These are phyloP conservation scores for Griposia aprilina DNA, from an alignment of 2,888 invertebrate species.

Conservation along the genomic window DNA sequence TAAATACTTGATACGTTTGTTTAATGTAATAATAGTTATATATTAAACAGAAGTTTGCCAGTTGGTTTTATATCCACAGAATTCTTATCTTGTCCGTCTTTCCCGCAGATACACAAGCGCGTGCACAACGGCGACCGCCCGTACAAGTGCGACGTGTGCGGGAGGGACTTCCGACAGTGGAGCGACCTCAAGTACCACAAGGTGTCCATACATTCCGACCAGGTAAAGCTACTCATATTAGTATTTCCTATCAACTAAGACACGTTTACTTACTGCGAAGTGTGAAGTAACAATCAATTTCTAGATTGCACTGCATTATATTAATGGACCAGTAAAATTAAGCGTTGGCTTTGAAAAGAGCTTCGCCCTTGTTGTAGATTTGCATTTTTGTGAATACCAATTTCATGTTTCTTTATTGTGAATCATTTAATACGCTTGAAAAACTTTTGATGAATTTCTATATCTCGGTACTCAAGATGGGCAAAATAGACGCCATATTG, in stretches of 20 bases:
- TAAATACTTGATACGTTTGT: neutral
- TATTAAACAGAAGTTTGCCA: neutral
- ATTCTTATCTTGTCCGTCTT: neutral
- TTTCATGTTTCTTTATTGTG: neutral
- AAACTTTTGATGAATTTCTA: neutral
- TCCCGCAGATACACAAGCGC: slow-evolving; percentile 92
- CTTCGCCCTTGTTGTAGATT: neutral
- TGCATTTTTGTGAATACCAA: neutral
- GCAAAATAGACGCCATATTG: neutral
- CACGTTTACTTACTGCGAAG: neutral
- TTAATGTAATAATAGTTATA: neutral
- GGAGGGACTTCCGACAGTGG: slow-evolving; percentile 95
- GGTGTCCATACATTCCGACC: slow-evolving; percentile 94
- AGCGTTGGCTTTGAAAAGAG: neutral
- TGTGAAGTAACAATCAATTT: neutral
- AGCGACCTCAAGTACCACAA: slow-evolving; percentile 97
- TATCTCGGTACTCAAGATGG: neutral
- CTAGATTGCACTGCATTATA: neutral
- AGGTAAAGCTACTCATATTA: slow-evolving; percentile 71
- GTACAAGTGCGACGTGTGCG: slow-evolving; percentile 95
- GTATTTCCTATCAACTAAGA: neutral
- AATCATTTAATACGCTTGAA: neutral
- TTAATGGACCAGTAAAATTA: neutral
- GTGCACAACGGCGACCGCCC: slow-evolving; percentile 96
- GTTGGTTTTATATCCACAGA: too few relatives aligned